Base-by-base conservation (phyloP, 2,888 invertebrate genomes). In the Caenorhabditis angaria region DNA sequence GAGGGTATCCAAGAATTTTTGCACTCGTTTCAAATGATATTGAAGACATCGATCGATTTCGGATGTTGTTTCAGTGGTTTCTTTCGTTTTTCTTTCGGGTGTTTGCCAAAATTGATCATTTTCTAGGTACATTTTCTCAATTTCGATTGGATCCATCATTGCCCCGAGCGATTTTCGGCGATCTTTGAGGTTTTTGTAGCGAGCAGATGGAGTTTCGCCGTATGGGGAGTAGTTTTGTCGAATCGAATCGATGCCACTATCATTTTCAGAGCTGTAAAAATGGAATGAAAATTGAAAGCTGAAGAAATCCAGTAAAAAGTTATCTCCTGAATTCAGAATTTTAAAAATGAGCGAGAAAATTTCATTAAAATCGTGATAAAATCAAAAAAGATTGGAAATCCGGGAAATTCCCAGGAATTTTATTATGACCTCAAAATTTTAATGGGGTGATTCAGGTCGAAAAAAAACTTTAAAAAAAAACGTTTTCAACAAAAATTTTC, bases 221-320 rank as follows among this genome's bases (percentile, higher is more conserved):
- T 68, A 85, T 3, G 85, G 85, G 0, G 83, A 85, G 25, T 74
- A 74, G 53, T 83, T 77, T 56, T 85, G 85, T 14, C 85, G 77
- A 14, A 85, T 63, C 0, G 84, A 84, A 62, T 85, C 85, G 35
- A 85, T 84, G 28, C 85, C 85, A 58, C 83, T 83, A 69, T 85
- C 85, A 57, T 85, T 85, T 65, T 85, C 85, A 14, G 83, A 84
- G 24, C 82, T 83, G 47, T 12, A 78, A 68, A 41, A 24, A 27
- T 27, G 1, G 27, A 54, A 27, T 8, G 6, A n/a, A 22, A 22
- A 22, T 51, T 51, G 22, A 24, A 24, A 24, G 2, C 14, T 20
- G 48, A 48, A 48, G 18, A n/a, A 4, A 10, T 48, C 14, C 14
- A n/a, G 48, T n/a, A 48, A 48, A 48, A n/a, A 10, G 4, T 48